Evolutionary conservation across 2,888 invertebrate species (phyloP).

Genomic region (Conus canariensis): DNA sequence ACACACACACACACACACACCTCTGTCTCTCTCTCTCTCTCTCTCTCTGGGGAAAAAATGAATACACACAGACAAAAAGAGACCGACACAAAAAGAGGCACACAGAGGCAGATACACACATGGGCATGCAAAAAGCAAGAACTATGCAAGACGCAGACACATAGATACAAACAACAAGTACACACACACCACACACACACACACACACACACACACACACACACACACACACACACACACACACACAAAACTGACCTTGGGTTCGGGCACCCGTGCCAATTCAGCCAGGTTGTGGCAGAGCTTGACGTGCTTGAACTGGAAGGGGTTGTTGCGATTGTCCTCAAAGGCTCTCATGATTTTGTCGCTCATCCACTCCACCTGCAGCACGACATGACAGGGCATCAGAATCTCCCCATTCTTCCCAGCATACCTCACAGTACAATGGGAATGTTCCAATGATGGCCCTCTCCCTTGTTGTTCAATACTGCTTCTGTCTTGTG

Average conservation of each 20-base stretch:
- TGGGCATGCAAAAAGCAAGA: no score
- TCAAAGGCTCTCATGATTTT: constrained; percentile 89
- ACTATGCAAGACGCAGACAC: neutral
- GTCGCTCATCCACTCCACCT: constrained; percentile 99
- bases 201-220: neutral
- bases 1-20: no score
- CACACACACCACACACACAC: neutral
- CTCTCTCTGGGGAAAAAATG: no score
- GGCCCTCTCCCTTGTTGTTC: no score
- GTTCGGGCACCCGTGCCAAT: constrained; percentile 90
- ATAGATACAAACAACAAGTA: neutral
- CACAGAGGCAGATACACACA: constrained; percentile 9
- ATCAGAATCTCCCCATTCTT: neutral
- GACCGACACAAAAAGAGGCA: neutral
- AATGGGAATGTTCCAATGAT: no score
- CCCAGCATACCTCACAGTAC: no score
- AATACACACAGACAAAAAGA: neutral
- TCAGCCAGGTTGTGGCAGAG: constrained; percentile 95
- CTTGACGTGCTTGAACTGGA: constrained; percentile 95
- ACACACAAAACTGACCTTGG: constrained; percentile 81
- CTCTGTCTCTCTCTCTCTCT: no score
- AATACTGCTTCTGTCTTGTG: no score
- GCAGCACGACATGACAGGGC: neutral
- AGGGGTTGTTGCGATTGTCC: constrained; percentile 86
- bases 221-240: neutral